These are phyloP conservation scores for Nomada fucata DNA, from an alignment of 2,888 invertebrate species.

Conservation along the genomic window DNA sequence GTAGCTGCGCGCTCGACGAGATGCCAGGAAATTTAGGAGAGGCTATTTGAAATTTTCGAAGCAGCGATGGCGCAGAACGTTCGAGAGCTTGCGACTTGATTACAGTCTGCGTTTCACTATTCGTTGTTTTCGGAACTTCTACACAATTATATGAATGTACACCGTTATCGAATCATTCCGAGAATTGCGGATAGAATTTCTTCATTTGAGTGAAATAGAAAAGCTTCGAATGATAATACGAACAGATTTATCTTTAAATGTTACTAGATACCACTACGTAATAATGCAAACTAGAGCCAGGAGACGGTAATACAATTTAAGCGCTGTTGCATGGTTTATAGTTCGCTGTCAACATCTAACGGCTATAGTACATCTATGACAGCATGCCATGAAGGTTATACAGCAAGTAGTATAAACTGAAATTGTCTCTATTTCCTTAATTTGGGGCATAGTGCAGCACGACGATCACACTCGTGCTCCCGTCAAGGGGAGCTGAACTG, in stretches of 20 bases:
- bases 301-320: not conserved
- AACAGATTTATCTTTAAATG: not conserved
- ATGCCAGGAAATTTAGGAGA: no score
- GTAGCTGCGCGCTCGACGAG: no score
- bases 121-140: no score
- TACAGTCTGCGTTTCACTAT: no score
- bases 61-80: no score
- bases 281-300: not conserved
- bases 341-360: conserved; percentile 12
- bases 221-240: not conserved
- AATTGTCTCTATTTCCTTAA: not conserved
- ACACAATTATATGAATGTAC: no score
- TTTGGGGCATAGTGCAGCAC: not conserved
- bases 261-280: not conserved
- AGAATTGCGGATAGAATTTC: no score
- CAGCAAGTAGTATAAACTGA: not conserved
- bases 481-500: not conserved
- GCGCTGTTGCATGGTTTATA: not conserved
- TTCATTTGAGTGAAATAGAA: not conserved
- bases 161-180: no score
- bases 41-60: no score
- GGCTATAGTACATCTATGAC: not conserved
- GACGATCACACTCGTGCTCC: not conserved
- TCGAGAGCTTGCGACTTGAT: no score
- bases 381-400: not conserved